Conservation (phyloP, 2,797 vertebrate species). For the Gobio occitaniae region DNA sequence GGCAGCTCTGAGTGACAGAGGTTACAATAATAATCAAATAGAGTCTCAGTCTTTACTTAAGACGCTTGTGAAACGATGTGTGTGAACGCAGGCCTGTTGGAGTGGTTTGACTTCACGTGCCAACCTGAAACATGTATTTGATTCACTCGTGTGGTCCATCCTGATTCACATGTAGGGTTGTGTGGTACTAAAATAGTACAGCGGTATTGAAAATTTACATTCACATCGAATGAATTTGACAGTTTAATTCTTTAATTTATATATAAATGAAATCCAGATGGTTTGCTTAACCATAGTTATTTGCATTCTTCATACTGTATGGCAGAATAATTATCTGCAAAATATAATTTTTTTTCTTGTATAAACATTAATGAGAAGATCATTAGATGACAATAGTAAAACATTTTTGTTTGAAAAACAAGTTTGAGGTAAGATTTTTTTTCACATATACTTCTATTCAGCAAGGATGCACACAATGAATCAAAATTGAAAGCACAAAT, state of each 20-base stretch:
- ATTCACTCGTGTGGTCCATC: neutral
- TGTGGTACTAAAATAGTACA: neutral
- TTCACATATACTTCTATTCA: neutral
- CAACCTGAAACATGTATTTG: conserved; percentile 21
- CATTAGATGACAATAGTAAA: neutral
- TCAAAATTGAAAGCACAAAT: neutral
- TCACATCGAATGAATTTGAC: neutral
- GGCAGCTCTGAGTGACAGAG: conserved; percentile 50
- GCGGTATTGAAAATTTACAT: neutral
- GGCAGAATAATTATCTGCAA: neutral
- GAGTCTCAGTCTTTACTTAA: conserved; percentile 48
- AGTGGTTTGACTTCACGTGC: conserved; percentile 18
- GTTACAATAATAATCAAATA: conserved; percentile 61
- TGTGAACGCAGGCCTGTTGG: conserved; percentile 26
- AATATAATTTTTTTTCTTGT: neutral
- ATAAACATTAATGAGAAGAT: neutral
- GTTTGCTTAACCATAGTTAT: neutral
- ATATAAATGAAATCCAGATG: neutral
- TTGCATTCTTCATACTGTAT: neutral
- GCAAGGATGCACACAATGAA: neutral
- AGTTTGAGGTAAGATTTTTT: neutral
- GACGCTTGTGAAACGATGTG: conserved; percentile 44
- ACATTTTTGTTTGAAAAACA: neutral
- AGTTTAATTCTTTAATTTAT: neutral
- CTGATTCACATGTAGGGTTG: neutral